Conservation (phyloP, 2,888 invertebrate genomes). For the Caenorhabditis sinica region DNA sequence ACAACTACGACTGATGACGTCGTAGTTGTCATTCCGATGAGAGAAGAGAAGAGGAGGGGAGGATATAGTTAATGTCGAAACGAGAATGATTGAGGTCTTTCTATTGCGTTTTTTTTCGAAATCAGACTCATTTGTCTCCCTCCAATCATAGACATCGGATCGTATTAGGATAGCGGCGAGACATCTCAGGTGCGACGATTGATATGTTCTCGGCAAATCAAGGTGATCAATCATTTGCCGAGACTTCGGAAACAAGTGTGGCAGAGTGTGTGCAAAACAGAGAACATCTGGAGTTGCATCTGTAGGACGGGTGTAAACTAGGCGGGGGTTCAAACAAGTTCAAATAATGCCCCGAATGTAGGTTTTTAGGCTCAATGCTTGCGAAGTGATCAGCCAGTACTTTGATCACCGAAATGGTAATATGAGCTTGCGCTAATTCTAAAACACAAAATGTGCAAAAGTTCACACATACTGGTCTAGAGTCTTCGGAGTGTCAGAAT, state of each 20-base stretch:
- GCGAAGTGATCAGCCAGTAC: conserved; percentile 44
- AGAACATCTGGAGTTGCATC: conserved; percentile 38
- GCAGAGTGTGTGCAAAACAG: not conserved
- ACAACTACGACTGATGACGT: conserved; percentile 34
- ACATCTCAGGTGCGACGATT: conserved; percentile 48
- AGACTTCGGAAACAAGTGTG: not conserved
- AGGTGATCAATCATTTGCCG: conserved; percentile 20
- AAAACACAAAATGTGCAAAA: conserved; percentile 20
- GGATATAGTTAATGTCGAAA: conserved; percentile 59
- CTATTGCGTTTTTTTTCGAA: conserved; percentile 39
- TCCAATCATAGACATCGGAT: conserved; percentile 37
- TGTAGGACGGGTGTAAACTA: not conserved
- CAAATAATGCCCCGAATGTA: conserved; percentile 39
- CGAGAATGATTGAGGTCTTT: conserved; percentile 53
- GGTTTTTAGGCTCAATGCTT: conserved; percentile 24
- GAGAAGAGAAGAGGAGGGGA: conserved; percentile 14
- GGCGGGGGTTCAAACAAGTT: conserved; percentile 30
- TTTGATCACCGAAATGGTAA: conserved; percentile 46
- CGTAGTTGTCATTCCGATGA: conserved; percentile 11
- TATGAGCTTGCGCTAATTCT: conserved; percentile 1
- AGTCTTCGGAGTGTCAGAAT: no score
- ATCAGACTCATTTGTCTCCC: conserved; percentile 26
- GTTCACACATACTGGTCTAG: conserved; percentile 1
- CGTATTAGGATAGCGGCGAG: conserved; percentile 32
- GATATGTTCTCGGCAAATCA: conserved; percentile 36